phyloP scores from a whole-genome alignment of 2,888 invertebrate species.

The Microplitis manilae region DNA sequence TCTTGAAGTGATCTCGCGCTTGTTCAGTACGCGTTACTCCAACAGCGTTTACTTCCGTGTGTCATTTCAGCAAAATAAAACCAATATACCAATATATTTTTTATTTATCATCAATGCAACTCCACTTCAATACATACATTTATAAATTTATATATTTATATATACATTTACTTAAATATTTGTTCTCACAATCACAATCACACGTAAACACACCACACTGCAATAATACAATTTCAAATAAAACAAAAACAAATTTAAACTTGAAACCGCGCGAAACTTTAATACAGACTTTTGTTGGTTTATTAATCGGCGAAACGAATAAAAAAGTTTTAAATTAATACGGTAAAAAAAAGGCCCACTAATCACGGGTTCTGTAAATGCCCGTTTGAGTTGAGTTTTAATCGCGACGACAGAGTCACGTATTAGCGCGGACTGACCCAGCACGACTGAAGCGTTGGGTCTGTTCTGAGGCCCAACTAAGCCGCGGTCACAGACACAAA shows the following conservation, averaged over 20 bases:
- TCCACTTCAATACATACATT: background rate
- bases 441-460: slow-evolving; percentile 65
- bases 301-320: background rate
- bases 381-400: background rate
- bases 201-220: background rate
- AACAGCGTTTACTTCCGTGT: slow-evolving; percentile 33
- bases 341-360: slow-evolving; percentile 15
- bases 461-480: slow-evolving; percentile 34
- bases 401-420: slow-evolving; percentile 44
- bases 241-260: background rate
- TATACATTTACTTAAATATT: slow-evolving; percentile 4
- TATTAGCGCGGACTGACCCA: slow-evolving; percentile 68
- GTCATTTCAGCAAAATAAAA: background rate
- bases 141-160: background rate
- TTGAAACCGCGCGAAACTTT: background rate
- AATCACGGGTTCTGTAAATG: background rate
- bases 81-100: background rate
- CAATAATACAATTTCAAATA: background rate
- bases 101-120: background rate
- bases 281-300: too few species aligned
- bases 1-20: slow-evolving; percentile 38
- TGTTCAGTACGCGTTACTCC: slow-evolving; percentile 16
- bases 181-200: slow-evolving; percentile 6
- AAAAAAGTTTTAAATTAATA: background rate
- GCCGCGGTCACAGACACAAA: slow-evolving; percentile 18